Percentiles rank a stretch among this genome's conserved stretches.
These are phyloP conservation scores for Sinodicranocentrus sp. DNA, from an alignment of 2,888 invertebrate genomes.

Conservation along the genomic window DNA sequence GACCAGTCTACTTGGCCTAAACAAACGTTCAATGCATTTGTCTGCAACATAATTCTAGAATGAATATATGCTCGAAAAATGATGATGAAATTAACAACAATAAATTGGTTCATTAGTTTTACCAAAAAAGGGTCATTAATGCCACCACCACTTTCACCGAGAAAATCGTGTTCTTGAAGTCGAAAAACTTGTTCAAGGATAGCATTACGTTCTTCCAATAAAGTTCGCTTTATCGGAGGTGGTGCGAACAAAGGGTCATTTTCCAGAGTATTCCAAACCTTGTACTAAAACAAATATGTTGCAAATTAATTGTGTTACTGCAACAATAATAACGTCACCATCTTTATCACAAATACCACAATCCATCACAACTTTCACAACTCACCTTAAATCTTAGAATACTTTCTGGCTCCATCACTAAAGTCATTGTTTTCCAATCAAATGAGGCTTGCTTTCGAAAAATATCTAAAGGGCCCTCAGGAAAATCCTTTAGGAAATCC, in stretches of 20 bases:
- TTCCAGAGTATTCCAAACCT: constrained; percentile 82
- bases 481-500: constrained; percentile 77
- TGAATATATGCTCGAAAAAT: no score
- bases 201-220: constrained; percentile 81
- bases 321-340: no score
- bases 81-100: no score
- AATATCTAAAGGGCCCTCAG: constrained; percentile 85
- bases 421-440: constrained; percentile 90
- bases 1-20: constrained; percentile 75
- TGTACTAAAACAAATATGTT: constrained; percentile 79
- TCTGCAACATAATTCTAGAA: no score
- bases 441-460: constrained; percentile 90
- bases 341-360: no score
- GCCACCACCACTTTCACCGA: constrained; percentile 78
- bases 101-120: no score
- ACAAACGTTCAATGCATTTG: constrained; percentile 52
- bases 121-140: constrained; percentile 73
- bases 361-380: not conserved
- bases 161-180: constrained; percentile 83
- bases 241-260: constrained; percentile 82
- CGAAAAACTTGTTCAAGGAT: constrained; percentile 82
- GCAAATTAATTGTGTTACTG: no score
- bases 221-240: constrained; percentile 79
- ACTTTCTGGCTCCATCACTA: constrained; percentile 89
- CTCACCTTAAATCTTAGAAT: constrained; percentile 88